Evolutionary conservation across 1,140 invertebrate species (phyloP), one percentile per base, ranked within the genome.

Genomic region (Trissolcus basalis): DNA sequence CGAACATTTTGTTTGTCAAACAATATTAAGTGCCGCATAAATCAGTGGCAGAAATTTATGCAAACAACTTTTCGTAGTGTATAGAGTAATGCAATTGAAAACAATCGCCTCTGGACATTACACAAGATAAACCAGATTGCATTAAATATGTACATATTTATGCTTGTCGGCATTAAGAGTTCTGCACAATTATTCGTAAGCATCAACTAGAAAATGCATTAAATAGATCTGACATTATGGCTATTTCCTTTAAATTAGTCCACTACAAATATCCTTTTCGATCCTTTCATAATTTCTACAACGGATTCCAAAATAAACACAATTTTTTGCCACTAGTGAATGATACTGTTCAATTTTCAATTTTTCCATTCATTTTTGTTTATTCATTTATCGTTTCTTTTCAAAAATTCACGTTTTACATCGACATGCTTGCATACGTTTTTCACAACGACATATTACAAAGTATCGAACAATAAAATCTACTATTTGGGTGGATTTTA

Each of bases 391-490:
- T 61, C 9, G 15, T 70, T 56, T 32, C 54, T 60, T 75, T 47
- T 63, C 10, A 58, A 27, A 27, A 27, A 3, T 3, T 36, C 69
- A 39, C 32, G 39, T 65, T 76, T 70, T 64, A 44, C 41, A 49
- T 15, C 12, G n/a, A 55, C 41, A 70, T 65, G 70, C 50, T 15
- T 47, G 67, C 27, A 67, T 67, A 70, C 70, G 39, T 50, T n/a
- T n/a, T n/a, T n/a, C n/a, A n/a, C n/a, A n/a, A n/a, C n/a, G n/a
- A n/a, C n/a, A n/a, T 39, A 61, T 49, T 55, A 39, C 43, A 41
- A 67, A 54, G 54, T 54, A 35, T 47, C 44, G 36, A 65, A 65
- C 73, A 76, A 76, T 70, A 56, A 35, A 60, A 70, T 70, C 70
- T 15, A 36, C 44, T 61, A 61, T 76, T 67, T 53, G 13, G 12